Evolutionary conservation across 1,140 invertebrate genomes (phyloP).

Genomic region (Pseudomyrmex pallidus): DNA sequence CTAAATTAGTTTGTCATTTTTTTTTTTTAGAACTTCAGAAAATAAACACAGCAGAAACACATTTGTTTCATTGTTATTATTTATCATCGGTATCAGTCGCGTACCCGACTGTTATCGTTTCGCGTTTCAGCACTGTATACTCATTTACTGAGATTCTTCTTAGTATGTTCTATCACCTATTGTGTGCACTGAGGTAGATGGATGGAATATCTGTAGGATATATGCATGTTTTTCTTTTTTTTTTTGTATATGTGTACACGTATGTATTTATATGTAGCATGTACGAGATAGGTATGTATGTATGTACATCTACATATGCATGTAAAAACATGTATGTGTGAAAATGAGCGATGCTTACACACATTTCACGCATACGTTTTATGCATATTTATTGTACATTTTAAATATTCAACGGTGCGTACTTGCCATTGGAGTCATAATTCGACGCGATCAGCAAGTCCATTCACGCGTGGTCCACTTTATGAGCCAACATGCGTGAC

Average conservation of each 20-base stretch:
- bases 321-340: not conserved
- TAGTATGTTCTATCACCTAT: conserved; percentile 75
- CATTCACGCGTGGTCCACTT: not conserved
- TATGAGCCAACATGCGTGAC: not conserved
- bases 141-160: conserved; percentile 67
- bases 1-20: too few relatives aligned
- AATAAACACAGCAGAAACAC: conserved; percentile 15
- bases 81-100: conserved; percentile 8
- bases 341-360: too few relatives aligned
- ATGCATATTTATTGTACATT: too few relatives aligned
- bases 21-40: too few relatives aligned
- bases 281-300: not conserved
- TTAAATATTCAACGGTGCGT: too few relatives aligned
- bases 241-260: conserved; percentile 10
- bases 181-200: conserved; percentile 83
- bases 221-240: conserved; percentile 5
- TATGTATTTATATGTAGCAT: not conserved
- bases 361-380: too few relatives aligned
- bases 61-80: conserved; percentile 50
- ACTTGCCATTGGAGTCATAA: not conserved
- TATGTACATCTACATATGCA: not conserved
- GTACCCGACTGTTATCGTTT: not conserved
- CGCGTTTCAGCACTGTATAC: conserved; percentile 14
- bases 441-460: too few relatives aligned
- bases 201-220: conserved; percentile 78